phyloP scores from a whole-genome alignment of 2,113 vertebrate species.

The Cynoglossus semilaevis region DNA sequence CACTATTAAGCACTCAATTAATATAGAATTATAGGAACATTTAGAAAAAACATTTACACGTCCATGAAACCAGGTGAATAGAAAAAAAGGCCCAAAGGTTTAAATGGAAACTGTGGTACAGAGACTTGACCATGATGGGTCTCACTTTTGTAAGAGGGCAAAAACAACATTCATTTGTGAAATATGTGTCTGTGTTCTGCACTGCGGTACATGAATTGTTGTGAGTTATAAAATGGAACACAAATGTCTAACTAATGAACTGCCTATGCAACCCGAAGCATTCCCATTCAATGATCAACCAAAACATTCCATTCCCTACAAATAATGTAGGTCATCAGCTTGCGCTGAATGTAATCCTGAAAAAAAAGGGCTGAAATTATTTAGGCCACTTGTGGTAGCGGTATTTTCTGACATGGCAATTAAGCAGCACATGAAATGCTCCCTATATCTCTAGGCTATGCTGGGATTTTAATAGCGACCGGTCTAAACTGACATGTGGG shows the following conservation, averaged over 20 bases:
- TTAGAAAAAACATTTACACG: slow-evolving; percentile 8
- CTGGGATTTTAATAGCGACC: slow-evolving; percentile 38
- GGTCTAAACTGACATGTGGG: slow-evolving; percentile 41
- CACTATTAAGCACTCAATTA: not conserved
- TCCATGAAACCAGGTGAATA: slow-evolving; percentile 15
- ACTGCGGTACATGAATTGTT: not conserved
- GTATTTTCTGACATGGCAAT: slow-evolving; percentile 47
- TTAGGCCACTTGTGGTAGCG: slow-evolving; percentile 38
- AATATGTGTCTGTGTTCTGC: slow-evolving; percentile 14
- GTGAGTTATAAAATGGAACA: slow-evolving; percentile 8
- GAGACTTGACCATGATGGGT: slow-evolving; percentile 2
- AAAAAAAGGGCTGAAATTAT: slow-evolving; percentile 58
- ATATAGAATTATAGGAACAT: not conserved
- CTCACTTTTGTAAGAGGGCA: slow-evolving; percentile 21
- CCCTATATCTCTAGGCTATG: slow-evolving; percentile 31
- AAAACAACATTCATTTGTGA: not conserved
- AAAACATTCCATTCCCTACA: slow-evolving; percentile 21
- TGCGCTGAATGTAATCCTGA: slow-evolving; percentile 39
- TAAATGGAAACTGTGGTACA: not conserved
- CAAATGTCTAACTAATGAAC: slow-evolving; percentile 29
- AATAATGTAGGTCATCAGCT: slow-evolving; percentile 59
- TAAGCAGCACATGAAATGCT: slow-evolving; percentile 43
- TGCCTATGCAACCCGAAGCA: slow-evolving; percentile 13
- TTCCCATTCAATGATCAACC: slow-evolving; percentile 23
- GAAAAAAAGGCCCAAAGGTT: slow-evolving; percentile 20